Evolutionary conservation across 2,797 vertebrate species (phyloP), one percentile per base, ranked within the genome.

Genomic region (Acrossocheilus wenchowensis): DNA sequence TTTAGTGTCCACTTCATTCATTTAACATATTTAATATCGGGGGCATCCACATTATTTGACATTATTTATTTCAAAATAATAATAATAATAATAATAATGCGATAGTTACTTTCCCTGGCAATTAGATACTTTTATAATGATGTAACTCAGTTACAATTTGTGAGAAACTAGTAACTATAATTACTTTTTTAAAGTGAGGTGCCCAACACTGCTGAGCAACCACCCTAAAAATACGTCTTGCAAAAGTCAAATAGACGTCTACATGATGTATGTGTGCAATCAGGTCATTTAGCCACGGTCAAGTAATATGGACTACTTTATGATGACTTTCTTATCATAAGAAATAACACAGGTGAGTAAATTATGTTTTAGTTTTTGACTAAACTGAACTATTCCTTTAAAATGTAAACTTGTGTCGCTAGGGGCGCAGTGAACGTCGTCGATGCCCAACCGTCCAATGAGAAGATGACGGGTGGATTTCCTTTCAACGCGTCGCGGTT

Each of bases 391-490:
- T 10, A 36, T 12, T 19, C 5, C 1, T 78, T 79, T 34, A n/a
- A 10, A 82, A 36, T 2, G 9, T 6, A 3, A 23, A n/a, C 1
- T 8, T 3, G 5, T 6, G 50, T 30, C 69, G 68, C 19, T n/a
- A 73, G 78, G 30, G 69, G 84, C 78, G 77, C 66, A 39, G 15
- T 23, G 19, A 39, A 68, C 21, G 15, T 39, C 21, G 19, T 14
- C 30, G 52, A 14, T 66, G 74, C 12, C 4, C 48, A 30, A 26
- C n/a, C 36, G 84, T 64, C 84, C 84, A 86, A 86, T 86, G 54
- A 86, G 78, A 71, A 74, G 30, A 2, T 11, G 84, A 66, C 84
- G 78, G 6, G 84, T 81, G 84, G 69, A 64, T 41, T 79, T 71
- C 39, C n/a, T n/a, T 19, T 26, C 21, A 23, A 77, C 30, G 30